Evolutionary conservation across 2,797 vertebrate species (phyloP).

Genomic region (Lemur catta): DNA sequence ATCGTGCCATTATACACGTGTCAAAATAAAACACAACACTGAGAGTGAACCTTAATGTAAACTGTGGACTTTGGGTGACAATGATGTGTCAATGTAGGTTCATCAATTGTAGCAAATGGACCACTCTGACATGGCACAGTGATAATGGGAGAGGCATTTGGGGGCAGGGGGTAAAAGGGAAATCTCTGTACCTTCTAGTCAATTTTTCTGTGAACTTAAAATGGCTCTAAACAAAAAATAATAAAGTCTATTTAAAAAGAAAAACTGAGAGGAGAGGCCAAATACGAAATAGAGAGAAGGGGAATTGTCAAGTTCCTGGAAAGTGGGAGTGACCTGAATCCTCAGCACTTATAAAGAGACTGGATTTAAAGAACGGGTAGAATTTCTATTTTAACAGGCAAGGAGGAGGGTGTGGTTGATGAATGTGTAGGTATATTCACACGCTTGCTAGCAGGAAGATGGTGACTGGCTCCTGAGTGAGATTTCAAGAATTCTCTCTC

Average conservation of each 20-base stretch:
- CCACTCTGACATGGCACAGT: neutral
- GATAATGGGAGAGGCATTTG: neutral
- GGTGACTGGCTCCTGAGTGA: neutral
- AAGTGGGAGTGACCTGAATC: neutral
- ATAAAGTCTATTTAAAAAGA: neutral
- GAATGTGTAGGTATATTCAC: neutral
- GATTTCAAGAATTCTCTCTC: neutral
- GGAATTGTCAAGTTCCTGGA: neutral
- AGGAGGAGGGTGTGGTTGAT: neutral
- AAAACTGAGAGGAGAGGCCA: neutral
- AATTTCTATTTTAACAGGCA: neutral
- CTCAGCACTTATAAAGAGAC: neutral
- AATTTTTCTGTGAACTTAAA: neutral
- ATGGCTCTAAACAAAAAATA: neutral
- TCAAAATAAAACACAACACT: neutral
- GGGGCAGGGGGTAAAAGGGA: rapidly evolving
- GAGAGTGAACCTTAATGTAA: neutral
- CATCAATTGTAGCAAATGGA: neutral
- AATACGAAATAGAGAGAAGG: neutral
- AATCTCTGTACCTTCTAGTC: neutral
- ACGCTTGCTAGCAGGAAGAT: neutral
- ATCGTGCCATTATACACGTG: neutral
- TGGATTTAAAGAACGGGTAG: neutral
- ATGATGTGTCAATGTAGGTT: neutral
- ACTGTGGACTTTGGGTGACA: neutral